Evolutionary conservation across 2,888 invertebrate genomes (phyloP).

Genomic region (Lumbricus terrestris): DNA sequence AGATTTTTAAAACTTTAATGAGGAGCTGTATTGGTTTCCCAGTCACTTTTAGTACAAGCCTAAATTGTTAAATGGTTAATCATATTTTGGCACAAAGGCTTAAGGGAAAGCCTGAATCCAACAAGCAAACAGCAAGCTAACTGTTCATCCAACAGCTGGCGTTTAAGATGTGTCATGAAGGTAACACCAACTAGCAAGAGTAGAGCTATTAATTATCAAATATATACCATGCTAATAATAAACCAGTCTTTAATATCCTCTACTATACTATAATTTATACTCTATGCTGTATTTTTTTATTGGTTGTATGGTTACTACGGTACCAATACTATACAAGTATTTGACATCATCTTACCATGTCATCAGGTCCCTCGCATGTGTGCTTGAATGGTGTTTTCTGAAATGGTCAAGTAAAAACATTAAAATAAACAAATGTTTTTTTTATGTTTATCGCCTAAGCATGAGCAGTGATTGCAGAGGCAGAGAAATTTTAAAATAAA

Average conservation of each 20-base stretch:
- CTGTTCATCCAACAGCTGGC: not conserved
- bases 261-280: too few species aligned
- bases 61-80: too few species aligned
- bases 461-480: not conserved
- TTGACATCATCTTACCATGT: constrained; percentile 85
- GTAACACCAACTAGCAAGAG: not conserved
- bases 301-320: too few species aligned
- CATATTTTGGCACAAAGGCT: not conserved
- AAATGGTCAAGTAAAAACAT: constrained; percentile 43
- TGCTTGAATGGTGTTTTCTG: constrained; percentile 88
- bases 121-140: not conserved
- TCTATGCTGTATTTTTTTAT: too few species aligned
- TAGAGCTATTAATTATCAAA: not conserved
- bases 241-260: too few species aligned
- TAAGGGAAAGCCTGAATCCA: not conserved
- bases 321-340: too few species aligned
- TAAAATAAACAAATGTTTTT: not conserved
- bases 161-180: not conserved
- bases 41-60: too few species aligned
- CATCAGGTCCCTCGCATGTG: constrained; percentile 96
- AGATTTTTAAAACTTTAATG: too few species aligned
- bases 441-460: not conserved
- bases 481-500: not conserved
- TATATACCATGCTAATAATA: too few species aligned
- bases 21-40: too few species aligned